Base-by-base conservation (phyloP, 1,140 invertebrate genomes). In the Ladona fulva region DNA sequence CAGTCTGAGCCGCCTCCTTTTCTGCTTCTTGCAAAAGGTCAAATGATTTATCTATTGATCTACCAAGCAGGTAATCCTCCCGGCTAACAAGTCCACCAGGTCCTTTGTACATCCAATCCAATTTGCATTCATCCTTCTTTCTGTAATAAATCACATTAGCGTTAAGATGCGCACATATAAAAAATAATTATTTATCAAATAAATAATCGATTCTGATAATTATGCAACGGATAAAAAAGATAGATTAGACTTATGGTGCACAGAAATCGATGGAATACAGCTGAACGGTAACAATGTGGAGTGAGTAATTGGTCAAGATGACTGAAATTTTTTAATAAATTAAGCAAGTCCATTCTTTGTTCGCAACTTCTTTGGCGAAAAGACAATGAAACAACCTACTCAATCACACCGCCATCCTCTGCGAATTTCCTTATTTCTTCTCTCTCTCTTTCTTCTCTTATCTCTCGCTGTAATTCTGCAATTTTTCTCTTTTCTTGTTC, bases 41-140 rank as follows among this genome's bases (percentile, higher is more conserved):
- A 85, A 95, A 91, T 74, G 90, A 89, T 85, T 95, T 96, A 82
- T 97, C 96, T 78, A 98, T 91, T 77, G 90, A 86, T 82, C 93
- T 91, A 0, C 96, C 96, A n/a, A 95, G 85, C 1, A 98, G 87
- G 87, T 97, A 98, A 79, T 97, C 95, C 83, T 98, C 95, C 44
- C 91, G 85, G 80, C 96, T 92, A 7, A 93, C 87, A 78, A 87
- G 85, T 81, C 91, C 90, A 81, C 91, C 91, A 12, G 91, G 90
- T 81, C 91, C 91, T 89, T 95, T 94, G 83, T 97, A 97, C 95
- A 97, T 97, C 95, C 95, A 97, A 82, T 96, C 93, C 74, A 97
- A 83, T 79, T 93, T 92, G 75, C 89, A 88, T 29, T 91, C 88
- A 77, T 87, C 87, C 25, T 88, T 87, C 74, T 87, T 87, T 44